A percentile compares a stretch with the other conserved stretches of the same genome.
These are phyloP conservation scores for Tubiluchus corallicola DNA, from an alignment of 2,888 invertebrate species.

Conservation along the genomic window DNA sequence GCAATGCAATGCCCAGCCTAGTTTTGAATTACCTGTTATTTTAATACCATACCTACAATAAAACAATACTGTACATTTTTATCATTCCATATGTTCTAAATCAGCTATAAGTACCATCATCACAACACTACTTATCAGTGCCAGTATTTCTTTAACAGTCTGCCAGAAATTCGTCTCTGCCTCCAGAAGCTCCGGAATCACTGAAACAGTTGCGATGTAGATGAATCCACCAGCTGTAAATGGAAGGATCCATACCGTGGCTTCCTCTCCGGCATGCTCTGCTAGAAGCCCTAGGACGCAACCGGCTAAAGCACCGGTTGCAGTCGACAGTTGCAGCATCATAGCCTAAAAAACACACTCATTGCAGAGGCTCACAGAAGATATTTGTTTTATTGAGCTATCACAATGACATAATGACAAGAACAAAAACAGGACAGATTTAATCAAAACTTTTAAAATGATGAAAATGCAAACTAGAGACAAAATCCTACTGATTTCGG, in stretches of 20 bases:
- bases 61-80: no score
- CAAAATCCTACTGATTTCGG: not conserved
- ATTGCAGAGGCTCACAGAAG: no score
- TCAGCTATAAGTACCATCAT: slow-evolving; percentile 89
- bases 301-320: slow-evolving; percentile 81
- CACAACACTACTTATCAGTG: slow-evolving; percentile 68
- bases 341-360: slow-evolving; percentile 65
- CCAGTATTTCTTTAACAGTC: slow-evolving; percentile 71
- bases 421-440: no score
- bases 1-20: no score
- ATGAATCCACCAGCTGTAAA: slow-evolving; percentile 55
- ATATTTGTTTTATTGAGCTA: no score
- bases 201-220: slow-evolving; percentile 96
- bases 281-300: slow-evolving; percentile 68
- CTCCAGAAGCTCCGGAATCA: slow-evolving; percentile 88
- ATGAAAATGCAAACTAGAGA: not conserved
- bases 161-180: slow-evolving; percentile 54
- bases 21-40: no score
- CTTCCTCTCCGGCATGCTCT: slow-evolving; percentile 47
- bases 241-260: slow-evolving; percentile 74
- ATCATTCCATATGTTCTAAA: no score
- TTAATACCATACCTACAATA: no score
- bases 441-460: slow-evolving; percentile 1
- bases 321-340: slow-evolving; percentile 77
- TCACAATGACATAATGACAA: no score